Evolutionary conservation across 2,797 vertebrate species (phyloP).

Genomic region (Spondyliosoma cantharus): DNA sequence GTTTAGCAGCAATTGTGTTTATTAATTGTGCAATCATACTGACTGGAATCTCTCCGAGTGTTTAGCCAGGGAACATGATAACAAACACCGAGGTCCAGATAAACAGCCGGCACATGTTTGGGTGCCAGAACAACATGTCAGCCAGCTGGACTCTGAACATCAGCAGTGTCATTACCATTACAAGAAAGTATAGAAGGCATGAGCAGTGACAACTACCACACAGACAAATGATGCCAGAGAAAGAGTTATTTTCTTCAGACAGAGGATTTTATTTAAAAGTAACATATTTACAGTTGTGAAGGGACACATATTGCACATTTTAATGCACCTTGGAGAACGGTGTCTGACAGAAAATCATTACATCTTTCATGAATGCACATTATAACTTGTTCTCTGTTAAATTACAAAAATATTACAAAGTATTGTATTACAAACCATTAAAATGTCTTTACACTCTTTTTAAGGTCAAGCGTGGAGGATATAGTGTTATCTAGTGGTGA

Average conservation of each 20-base stretch:
- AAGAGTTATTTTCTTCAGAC: background rate
- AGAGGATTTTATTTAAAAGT: constrained; percentile 47
- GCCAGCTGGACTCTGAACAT: constrained; percentile 52
- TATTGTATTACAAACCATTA: constrained; percentile 16
- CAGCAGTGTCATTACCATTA: constrained; percentile 13
- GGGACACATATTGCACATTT: constrained; percentile 37
- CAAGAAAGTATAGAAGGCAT: constrained; percentile 2
- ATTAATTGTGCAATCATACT: constrained; percentile 4
- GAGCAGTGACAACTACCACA: constrained; percentile 10
- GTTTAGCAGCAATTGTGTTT: constrained; percentile 11
- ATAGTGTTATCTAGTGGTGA: too few species aligned
- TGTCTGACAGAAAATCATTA: background rate
- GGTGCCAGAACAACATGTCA: constrained; percentile 51
- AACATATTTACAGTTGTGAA: constrained; percentile 53
- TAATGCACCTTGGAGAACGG: background rate
- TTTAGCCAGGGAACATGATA: constrained; percentile 14
- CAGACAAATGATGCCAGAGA: background rate
- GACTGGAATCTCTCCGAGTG: constrained; percentile 3
- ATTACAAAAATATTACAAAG: constrained; percentile 35
- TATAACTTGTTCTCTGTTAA: constrained; percentile 23
- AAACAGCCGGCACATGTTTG: constrained; percentile 23
- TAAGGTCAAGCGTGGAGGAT: background rate
- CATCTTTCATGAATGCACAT: background rate
- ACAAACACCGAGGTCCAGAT: constrained; percentile 30
- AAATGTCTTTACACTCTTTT: background rate